phyloP scores from a whole-genome alignment of 1,140 invertebrate species.

The Bathynomus jamesi region DNA sequence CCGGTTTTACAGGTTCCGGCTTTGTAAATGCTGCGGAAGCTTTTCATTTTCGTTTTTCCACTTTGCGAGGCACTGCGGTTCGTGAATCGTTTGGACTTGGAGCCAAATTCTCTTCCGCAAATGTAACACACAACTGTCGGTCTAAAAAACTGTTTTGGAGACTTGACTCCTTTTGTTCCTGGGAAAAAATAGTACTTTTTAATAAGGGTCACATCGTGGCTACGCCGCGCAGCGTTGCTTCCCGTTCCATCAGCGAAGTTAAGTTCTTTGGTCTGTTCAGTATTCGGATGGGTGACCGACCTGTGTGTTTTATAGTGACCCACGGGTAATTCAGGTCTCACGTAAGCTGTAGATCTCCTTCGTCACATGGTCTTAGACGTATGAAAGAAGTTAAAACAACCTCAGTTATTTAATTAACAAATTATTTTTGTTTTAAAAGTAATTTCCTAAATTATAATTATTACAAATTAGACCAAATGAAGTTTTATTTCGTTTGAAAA shows the following conservation, averaged over 20 bases:
- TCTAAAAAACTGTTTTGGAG: constrained; percentile 3
- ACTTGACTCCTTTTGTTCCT: constrained; percentile 1
- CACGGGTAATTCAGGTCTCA: neutral
- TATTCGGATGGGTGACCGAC: neutral
- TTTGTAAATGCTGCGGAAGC: constrained; percentile 42
- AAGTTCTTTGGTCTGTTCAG: neutral
- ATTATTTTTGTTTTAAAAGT: too few relatives aligned
- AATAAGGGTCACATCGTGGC: neutral
- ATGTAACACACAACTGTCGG: constrained; percentile 57
- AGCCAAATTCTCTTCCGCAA: constrained; percentile 63
- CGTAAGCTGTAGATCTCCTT: too few relatives aligned
- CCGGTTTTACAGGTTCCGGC: constrained; percentile 57
- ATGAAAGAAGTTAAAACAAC: too few relatives aligned
- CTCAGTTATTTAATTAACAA: too few relatives aligned
- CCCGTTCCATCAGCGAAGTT: neutral
- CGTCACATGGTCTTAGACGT: too few relatives aligned
- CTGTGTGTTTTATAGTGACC: neutral
- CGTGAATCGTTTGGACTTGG: constrained; percentile 64
- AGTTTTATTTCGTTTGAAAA: too few relatives aligned
- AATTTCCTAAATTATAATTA: too few relatives aligned
- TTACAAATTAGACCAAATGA: too few relatives aligned
- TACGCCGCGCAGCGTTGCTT: neutral
- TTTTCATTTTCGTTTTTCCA: constrained; percentile 53
- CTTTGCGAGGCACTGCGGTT: constrained; percentile 67
- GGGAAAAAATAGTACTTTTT: neutral